Evolutionary conservation across 2,888 invertebrate genomes (phyloP).

Genomic region (Andricus curvator): DNA sequence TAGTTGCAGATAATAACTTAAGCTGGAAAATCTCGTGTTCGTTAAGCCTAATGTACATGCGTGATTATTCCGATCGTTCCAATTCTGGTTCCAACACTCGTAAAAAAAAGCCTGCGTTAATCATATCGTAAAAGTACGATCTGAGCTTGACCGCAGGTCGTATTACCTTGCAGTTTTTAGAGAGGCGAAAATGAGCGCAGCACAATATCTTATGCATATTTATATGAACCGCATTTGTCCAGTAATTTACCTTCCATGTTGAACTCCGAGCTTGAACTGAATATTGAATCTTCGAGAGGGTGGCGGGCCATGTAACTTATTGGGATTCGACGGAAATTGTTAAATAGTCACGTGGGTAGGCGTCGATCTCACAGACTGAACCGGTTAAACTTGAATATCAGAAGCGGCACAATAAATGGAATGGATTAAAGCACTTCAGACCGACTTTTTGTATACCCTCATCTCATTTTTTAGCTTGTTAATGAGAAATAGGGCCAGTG

Average conservation of each 20-base stretch:
- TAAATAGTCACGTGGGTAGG: slow-evolving; percentile 32
- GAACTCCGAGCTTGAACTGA: slow-evolving; percentile 40
- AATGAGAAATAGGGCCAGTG: too few relatives aligned
- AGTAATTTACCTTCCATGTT: slow-evolving; percentile 42
- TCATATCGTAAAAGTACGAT: slow-evolving; percentile 41
- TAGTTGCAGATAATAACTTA: background rate
- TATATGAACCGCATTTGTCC: slow-evolving; percentile 41
- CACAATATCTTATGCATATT: slow-evolving; percentile 41
- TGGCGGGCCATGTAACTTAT: slow-evolving; percentile 35
- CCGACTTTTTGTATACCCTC: background rate
- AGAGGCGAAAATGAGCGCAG: slow-evolving; percentile 29
- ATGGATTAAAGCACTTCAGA: slow-evolving; percentile 34
- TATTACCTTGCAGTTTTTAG: slow-evolving; percentile 29
- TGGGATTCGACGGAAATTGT: slow-evolving; percentile 38
- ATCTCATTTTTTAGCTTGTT: background rate
- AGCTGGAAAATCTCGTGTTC: slow-evolving; percentile 10
- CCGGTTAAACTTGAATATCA: slow-evolving; percentile 40
- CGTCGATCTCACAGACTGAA: slow-evolving; percentile 41
- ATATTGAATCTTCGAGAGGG: slow-evolving; percentile 28
- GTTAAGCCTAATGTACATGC: slow-evolving; percentile 24
- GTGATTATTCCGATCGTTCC: slow-evolving; percentile 13
- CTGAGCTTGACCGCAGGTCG: slow-evolving; percentile 38
- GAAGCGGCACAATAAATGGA: slow-evolving; percentile 41
- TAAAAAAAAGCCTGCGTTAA: slow-evolving; percentile 33
- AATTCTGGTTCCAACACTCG: slow-evolving; percentile 39